These are phyloP conservation scores for Limanda limanda DNA, from an alignment of 2,113 vertebrate species.

Conservation along the genomic window DNA sequence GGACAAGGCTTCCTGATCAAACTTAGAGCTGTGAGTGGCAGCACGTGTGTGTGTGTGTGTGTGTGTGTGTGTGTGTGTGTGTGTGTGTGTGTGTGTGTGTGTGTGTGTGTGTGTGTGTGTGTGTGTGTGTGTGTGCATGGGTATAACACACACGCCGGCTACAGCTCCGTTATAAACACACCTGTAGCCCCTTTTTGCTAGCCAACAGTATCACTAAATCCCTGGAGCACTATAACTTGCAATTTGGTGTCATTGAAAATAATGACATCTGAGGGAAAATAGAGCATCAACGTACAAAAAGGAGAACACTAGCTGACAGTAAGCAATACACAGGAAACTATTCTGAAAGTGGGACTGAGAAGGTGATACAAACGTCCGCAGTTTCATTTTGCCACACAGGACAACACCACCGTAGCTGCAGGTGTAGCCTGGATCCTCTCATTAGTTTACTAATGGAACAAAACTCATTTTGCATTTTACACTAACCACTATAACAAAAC, in stretches of 20 bases:
- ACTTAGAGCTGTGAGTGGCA: slow-evolving; percentile 27
- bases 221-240: not conserved
- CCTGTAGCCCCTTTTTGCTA: not conserved
- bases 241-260: not conserved
- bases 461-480: too few relatives aligned
- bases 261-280: too few relatives aligned
- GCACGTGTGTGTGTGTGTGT: not conserved
- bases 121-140: not conserved
- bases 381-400: too few relatives aligned
- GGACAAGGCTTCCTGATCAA: slow-evolving; percentile 36
- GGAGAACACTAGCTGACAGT: too few relatives aligned
- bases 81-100: not conserved
- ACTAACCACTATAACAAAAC: too few relatives aligned
- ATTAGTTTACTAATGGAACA: too few relatives aligned
- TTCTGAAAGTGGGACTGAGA: too few relatives aligned
- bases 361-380: too few relatives aligned
- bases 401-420: too few relatives aligned
- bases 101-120: not conserved
- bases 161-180: not conserved
- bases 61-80: not conserved
- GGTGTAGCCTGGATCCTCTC: too few relatives aligned
- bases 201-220: not conserved
- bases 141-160: not conserved
- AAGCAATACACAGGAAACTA: too few relatives aligned
- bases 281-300: too few relatives aligned